These are phyloP conservation scores for Orussus abietinus DNA, from an alignment of 1,140 invertebrate species.

Conservation along the genomic window DNA sequence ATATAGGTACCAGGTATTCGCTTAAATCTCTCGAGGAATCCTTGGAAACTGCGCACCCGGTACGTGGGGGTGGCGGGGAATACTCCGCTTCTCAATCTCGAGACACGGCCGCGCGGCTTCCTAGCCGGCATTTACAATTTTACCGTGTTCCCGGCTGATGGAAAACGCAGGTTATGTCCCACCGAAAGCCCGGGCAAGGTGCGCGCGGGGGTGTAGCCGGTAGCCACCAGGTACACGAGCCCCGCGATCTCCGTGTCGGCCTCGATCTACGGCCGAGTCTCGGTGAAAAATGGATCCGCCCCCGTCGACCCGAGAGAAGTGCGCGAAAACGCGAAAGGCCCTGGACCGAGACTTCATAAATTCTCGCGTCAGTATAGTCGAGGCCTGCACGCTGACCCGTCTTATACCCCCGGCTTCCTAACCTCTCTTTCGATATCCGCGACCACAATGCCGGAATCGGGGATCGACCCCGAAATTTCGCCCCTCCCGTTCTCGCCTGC, in stretches of 20 bases:
- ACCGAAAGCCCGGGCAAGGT: constrained; percentile 13
- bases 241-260: background rate
- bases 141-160: constrained; percentile 16
- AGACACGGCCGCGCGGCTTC: too few species aligned
- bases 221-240: background rate
- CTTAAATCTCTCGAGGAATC: too few species aligned
- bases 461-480: too few species aligned
- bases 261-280: background rate
- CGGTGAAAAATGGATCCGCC: background rate
- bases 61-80: too few species aligned
- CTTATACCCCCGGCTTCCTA: too few species aligned
- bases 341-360: constrained; percentile 30
- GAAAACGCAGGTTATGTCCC: constrained; percentile 22
- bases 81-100: too few species aligned
- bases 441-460: too few species aligned
- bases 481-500: too few species aligned
- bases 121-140: constrained; percentile 24
- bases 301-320: background rate
- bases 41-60: too few species aligned
- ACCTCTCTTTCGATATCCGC: too few species aligned
- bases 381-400: too few species aligned
- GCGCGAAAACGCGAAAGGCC: constrained; percentile 27
- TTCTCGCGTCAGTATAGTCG: constrained; percentile 32
- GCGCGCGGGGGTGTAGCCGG: background rate
- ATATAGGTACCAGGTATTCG: too few species aligned